Percentiles rank a stretch among this genome's conserved stretches.
These are phyloP conservation scores for Theristicus caerulescens DNA, from an alignment of 2,113 vertebrate genomes.

Conservation along the genomic window DNA sequence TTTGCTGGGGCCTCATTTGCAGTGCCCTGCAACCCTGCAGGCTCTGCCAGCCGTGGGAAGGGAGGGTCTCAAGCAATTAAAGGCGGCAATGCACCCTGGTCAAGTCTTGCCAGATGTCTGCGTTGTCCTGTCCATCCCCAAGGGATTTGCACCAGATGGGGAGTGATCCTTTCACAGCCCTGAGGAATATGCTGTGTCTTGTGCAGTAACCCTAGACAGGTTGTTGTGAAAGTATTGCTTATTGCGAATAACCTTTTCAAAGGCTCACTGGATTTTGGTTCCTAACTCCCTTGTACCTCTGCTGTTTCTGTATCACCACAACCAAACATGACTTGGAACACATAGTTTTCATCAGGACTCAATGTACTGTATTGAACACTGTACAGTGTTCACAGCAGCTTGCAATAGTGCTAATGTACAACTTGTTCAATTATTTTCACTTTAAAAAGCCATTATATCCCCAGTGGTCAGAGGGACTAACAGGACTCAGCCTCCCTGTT, in stretches of 20 bases:
- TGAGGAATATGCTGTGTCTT: background rate
- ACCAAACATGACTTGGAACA: background rate
- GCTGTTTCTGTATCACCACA: background rate
- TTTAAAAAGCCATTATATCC: background rate
- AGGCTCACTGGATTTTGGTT: background rate
- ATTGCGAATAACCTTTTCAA: background rate
- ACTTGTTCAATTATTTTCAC: background rate
- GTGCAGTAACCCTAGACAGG: background rate
- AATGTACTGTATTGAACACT: background rate
- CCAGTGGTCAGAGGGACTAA: background rate
- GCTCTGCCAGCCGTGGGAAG: background rate
- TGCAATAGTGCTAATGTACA: background rate
- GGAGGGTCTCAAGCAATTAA: background rate
- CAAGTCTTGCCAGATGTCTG: background rate
- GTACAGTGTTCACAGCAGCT: background rate
- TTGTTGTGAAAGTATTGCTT: background rate
- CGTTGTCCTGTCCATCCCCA: background rate
- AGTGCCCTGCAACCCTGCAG: background rate
- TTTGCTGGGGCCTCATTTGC: background rate
- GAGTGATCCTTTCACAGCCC: background rate
- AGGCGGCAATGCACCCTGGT: rapidly evolving
- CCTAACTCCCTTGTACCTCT: background rate
- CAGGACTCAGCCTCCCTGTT: background rate
- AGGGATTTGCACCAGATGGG: background rate
- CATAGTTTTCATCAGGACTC: background rate